Percentiles rank a stretch among this genome's conserved stretches.
Evolutionary conservation across 2,888 invertebrate species (phyloP).

Genomic region (Hirtodrosophila histrioides): DNA sequence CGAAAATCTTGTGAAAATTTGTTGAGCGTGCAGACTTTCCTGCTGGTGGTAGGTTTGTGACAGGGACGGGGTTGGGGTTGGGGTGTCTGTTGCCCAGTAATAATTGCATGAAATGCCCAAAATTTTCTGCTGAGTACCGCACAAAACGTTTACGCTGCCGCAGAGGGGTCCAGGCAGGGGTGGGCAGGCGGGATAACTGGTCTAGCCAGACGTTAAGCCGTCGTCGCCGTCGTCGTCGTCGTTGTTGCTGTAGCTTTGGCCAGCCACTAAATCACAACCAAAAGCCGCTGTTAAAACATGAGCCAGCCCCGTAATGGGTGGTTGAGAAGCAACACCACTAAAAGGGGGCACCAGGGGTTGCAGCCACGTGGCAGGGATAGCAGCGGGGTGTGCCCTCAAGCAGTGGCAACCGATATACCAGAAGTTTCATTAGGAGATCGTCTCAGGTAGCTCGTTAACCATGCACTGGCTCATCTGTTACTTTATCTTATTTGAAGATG

Average conservation of each 20-base stretch:
- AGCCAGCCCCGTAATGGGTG: slow-evolving; percentile 60
- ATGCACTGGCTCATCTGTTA: slow-evolving; percentile 20
- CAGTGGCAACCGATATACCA: slow-evolving; percentile 39
- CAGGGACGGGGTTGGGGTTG: slow-evolving; percentile 10
- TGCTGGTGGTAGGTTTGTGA: slow-evolving; percentile 31
- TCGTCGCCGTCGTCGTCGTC: slow-evolving; percentile 10
- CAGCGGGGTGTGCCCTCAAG: slow-evolving; percentile 16
- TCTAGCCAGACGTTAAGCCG: slow-evolving; percentile 72
- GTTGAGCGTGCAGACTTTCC: slow-evolving; percentile 74
- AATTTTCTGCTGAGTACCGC: slow-evolving; percentile 68
- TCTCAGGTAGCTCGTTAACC: slow-evolving; percentile 22
- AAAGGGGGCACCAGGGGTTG: slow-evolving; percentile 21
- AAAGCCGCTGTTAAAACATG: slow-evolving; percentile 81
- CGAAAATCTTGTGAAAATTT: slow-evolving; percentile 77
- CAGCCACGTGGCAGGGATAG: slow-evolving; percentile 40
- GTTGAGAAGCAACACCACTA: slow-evolving; percentile 33
- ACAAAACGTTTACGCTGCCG: slow-evolving; percentile 50
- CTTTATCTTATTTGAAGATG: slow-evolving; percentile 27
- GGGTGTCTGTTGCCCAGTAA: slow-evolving; percentile 45
- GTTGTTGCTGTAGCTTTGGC: slow-evolving; percentile 45
- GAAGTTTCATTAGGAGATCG: slow-evolving; percentile 44
- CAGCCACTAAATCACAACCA: slow-evolving; percentile 80
- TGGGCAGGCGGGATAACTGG: slow-evolving; percentile 26
- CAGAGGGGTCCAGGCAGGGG: no score
- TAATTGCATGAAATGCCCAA: slow-evolving; percentile 75